These are phyloP conservation scores for Stichodactyla mertensii DNA, from an alignment of 64 coral and sea anemone species.

Conservation along the genomic window DNA sequence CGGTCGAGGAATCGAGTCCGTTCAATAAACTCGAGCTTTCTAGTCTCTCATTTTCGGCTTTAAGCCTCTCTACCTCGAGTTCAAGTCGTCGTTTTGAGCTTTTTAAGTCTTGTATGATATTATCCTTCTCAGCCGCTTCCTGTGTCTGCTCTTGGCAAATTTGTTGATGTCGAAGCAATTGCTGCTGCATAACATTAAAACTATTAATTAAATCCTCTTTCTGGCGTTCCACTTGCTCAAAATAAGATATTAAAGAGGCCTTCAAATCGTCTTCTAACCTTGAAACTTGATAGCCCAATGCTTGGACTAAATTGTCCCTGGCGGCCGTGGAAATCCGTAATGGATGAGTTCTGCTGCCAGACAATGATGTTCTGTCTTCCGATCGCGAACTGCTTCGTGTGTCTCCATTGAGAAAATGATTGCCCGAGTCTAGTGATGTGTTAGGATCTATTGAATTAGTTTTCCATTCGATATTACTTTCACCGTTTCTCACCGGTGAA, in stretches of 20 bases:
- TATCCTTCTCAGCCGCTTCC: conserved; percentile 61
- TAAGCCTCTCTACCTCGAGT: conserved; percentile 53
- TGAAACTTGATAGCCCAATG: conserved; percentile 64
- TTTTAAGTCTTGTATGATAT: conserved; percentile 47
- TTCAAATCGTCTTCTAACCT: conserved; percentile 92
- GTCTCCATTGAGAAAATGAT: not conserved
- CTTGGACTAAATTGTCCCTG: conserved; percentile 65
- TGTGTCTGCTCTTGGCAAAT: conserved; percentile 65
- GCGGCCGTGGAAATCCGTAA: conserved; percentile 17
- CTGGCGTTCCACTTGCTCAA: conserved; percentile 80
- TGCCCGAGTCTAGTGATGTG: not conserved
- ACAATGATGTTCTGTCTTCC: not conserved
- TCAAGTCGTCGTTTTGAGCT: conserved; percentile 56
- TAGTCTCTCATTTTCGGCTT: conserved; percentile 26
- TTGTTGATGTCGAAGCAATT: conserved; percentile 67
- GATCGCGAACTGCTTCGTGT: conserved; percentile 7
- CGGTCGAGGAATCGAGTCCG: not conserved
- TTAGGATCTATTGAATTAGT: not conserved
- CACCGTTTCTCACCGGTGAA: not conserved
- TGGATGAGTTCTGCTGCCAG: not conserved
- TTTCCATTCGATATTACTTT: not conserved
- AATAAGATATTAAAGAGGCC: conserved; percentile 51
- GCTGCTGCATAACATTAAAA: conserved; percentile 75
- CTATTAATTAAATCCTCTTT: conserved; percentile 86
- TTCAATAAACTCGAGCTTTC: conserved; percentile 1